Evolutionary conservation across 2,888 invertebrate genomes (phyloP).

Genomic region (Clepsis dumicolana): DNA sequence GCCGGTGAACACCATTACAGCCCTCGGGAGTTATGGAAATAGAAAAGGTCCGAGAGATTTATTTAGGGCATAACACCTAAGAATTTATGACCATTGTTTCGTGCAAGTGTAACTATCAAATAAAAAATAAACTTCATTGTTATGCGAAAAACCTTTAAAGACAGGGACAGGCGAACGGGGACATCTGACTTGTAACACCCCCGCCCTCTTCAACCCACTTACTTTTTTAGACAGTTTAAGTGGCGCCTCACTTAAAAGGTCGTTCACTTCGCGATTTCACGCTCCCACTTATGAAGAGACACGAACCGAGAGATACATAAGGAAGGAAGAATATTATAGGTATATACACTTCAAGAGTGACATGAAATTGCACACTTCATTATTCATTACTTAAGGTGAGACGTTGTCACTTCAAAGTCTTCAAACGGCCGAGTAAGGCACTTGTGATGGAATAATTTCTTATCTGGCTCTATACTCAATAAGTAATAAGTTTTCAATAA

Average conservation of each 20-base stretch:
- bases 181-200: not conserved
- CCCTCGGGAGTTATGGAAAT: no score
- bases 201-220: not conserved
- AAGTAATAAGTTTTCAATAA: no score
- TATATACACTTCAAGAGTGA: not conserved
- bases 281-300: not conserved
- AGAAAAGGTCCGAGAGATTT: no score
- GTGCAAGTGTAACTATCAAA: no score
- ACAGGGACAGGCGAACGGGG: not conserved
- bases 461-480: no score
- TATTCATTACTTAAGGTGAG: not conserved
- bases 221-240: not conserved
- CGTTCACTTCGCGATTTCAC: not conserved
- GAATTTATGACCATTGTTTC: no score
- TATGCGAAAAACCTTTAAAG: no score
- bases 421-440: no score
- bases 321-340: not conserved
- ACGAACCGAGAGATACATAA: not conserved
- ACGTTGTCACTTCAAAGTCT: not conserved
- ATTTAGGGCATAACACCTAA: no score
- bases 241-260: not conserved
- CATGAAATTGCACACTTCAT: slow-evolving; percentile 5
- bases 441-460: no score
- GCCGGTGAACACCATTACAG: no score
- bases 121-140: no score